These are phyloP conservation scores for Passer domesticus DNA, from an alignment of 2,113 vertebrate genomes.

Conservation along the genomic window DNA sequence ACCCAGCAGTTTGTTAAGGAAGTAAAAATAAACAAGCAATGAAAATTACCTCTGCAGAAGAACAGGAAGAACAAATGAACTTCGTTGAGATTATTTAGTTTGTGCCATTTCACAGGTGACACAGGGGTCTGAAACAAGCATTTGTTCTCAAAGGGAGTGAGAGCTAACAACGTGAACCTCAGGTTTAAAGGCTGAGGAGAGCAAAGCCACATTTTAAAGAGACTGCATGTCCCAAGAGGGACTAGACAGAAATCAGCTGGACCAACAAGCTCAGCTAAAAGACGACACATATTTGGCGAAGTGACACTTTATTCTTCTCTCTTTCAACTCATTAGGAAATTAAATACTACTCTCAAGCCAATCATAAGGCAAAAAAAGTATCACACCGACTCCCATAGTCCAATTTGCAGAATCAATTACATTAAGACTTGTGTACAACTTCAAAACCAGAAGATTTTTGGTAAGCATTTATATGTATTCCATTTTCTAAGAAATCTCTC, in stretches of 20 bases:
- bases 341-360: not conserved
- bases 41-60: not conserved
- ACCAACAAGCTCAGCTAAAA: not conserved
- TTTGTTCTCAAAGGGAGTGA: not conserved
- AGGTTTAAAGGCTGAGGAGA: not conserved
- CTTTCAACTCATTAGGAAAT: not conserved
- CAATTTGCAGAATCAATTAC: not conserved
- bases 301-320: not conserved
- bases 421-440: not conserved
- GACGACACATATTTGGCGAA: not conserved
- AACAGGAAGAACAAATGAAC: not conserved
- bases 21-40: not conserved
- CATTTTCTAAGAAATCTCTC: not conserved
- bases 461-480: not conserved
- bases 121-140: not conserved
- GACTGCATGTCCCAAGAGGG: not conserved
- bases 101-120: not conserved
- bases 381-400: not conserved
- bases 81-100: not conserved
- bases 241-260: not conserved
- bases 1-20: not conserved
- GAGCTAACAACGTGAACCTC: not conserved
- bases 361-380: not conserved
- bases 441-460: not conserved
- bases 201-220: not conserved